Evolutionary conservation across 2,888 invertebrate genomes (phyloP).

Genomic region (Elysia crispata): DNA sequence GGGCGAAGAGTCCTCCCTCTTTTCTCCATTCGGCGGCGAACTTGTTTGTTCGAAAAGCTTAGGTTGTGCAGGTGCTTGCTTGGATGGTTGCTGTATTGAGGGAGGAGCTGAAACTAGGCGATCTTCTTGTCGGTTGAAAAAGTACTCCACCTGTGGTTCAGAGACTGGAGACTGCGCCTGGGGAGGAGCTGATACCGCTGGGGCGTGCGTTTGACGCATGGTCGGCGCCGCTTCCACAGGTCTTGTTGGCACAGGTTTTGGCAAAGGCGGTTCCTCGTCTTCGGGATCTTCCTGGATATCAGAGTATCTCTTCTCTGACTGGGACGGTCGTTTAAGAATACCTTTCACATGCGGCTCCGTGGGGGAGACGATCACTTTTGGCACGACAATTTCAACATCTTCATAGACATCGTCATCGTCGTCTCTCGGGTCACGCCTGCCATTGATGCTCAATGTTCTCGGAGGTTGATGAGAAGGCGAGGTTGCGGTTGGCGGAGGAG

Average conservation of each 20-base stretch:
- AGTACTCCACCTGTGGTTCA: neutral
- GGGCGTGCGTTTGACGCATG: neutral
- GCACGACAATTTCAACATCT: conserved; percentile 20
- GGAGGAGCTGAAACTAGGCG: conserved; percentile 2
- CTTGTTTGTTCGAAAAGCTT: neutral
- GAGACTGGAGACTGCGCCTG: neutral
- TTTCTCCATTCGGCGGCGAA: neutral
- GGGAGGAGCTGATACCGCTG: conserved; percentile 20
- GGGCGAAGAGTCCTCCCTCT: neutral
- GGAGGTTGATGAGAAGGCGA: neutral
- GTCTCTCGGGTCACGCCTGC: neutral
- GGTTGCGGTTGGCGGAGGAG: neutral
- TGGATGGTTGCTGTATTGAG: neutral
- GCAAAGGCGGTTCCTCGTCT: conserved; percentile 51
- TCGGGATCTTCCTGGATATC: conserved; percentile 49
- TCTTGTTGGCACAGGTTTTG: conserved; percentile 49
- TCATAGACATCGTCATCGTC: conserved; percentile 38
- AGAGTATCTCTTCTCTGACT: conserved; percentile 48
- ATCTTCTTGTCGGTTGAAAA: neutral
- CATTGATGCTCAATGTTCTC: neutral
- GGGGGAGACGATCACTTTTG: conserved; percentile 43
- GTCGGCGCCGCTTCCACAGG: conserved; percentile 34
- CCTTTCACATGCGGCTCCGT: conserved; percentile 46
- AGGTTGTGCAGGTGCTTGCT: neutral
- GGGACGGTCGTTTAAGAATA: conserved; percentile 33